Evolutionary conservation across 2,888 invertebrate species (phyloP).

Genomic region (Exocentrus adspersus): DNA sequence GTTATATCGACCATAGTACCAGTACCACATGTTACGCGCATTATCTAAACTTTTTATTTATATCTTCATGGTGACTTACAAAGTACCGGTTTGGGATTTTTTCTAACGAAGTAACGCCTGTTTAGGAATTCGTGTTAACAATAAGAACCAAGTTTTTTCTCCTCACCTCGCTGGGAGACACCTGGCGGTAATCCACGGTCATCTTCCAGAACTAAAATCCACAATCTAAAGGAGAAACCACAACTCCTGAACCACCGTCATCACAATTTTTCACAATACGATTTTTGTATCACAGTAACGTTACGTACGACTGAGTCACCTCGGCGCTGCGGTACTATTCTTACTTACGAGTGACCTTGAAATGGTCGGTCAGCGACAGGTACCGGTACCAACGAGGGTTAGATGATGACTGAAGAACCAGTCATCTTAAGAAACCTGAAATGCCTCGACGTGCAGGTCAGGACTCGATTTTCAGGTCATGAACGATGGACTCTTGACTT

Average conservation of each 20-base stretch:
- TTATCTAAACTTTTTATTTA: constrained; percentile 5
- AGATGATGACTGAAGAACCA: constrained; percentile 40
- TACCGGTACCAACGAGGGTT: constrained; percentile 41
- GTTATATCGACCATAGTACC: neutral
- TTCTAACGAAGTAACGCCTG: neutral
- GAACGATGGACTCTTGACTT: neutral
- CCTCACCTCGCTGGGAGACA: neutral
- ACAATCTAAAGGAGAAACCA: constrained; percentile 3
- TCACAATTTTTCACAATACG: constrained; percentile 34
- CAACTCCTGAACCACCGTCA: no score
- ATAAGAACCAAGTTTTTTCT: constrained; percentile 7
- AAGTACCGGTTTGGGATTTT: constrained; percentile 7
- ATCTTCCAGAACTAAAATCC: constrained; percentile 13
- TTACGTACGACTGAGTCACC: constrained; percentile 33
- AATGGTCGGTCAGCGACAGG: constrained; percentile 33
- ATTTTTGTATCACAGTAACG: constrained; percentile 39
- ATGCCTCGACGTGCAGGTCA: constrained; percentile 36
- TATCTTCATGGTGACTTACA: neutral
- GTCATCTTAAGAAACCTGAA: constrained; percentile 42
- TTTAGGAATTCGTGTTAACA: neutral
- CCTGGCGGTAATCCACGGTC: neutral
- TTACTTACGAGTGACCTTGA: constrained; percentile 41
- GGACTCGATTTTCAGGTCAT: constrained; percentile 33
- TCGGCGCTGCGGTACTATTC: constrained; percentile 35
- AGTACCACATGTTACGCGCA: constrained; percentile 9